Evolutionary conservation across 2,113 vertebrate species (phyloP), one percentile per base, ranked within the genome.

Genomic region (Chlorodrepanis virens): DNA sequence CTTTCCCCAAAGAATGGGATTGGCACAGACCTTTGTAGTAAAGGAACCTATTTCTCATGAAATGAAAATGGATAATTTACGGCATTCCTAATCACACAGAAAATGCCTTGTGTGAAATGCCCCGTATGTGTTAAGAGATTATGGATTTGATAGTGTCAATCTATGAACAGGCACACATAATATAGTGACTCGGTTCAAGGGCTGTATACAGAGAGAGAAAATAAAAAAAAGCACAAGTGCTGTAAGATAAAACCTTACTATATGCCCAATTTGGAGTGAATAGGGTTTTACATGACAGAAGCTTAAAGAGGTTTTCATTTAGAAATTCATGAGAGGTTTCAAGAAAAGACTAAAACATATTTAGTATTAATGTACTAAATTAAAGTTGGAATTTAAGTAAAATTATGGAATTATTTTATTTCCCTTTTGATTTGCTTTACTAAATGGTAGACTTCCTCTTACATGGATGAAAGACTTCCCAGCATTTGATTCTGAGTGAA

Each of bases 51-150:
- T 86, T 89, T 74, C 76, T 90, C 60, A 78, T 49, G 22, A 88
- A 83, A 92, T 64, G 75, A 90, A 95, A 96, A 95, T 57, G 56
- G 80, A 67, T 92, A 94, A 95, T 89, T 95, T 90, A 83, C 59
- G 90, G 23, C 68, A 77, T 90, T 83, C 68, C 79, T 94, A 97
- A 94, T 93, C 68, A 89, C 76, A 83, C 21, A 74, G 59, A 93
- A 95, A 97, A 92, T 87, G 33, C 9, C 50, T 45, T 67, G 20
- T 59, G 64, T 89, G 64, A 95, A 93, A 88, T 85, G 71, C 13
- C 24, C 29, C 1, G 0, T 76, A 79, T 42, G 70, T 83, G 45
- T 88, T 96, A 84, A 87, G 76, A 90, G 76, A 89, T 92, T 87
- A 89, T 31, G 42, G 68, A 81, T 94, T 89, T 90, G 89, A 93